Base-by-base conservation (phyloP, 2,113 vertebrate genomes). In the Salvelinus fontinalis region DNA sequence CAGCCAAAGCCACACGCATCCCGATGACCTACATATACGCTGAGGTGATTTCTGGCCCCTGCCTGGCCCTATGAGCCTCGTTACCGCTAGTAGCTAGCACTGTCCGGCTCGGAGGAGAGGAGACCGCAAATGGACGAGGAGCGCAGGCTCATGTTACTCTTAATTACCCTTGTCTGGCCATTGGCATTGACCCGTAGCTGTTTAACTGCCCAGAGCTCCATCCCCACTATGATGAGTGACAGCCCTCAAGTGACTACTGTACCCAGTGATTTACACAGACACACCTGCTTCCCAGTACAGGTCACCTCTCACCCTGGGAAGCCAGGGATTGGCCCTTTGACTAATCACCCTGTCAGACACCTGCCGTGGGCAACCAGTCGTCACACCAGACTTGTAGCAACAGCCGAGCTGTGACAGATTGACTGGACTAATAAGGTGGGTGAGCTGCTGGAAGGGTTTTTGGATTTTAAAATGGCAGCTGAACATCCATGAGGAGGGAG, bases 11-110 rank as follows among this genome's bases (percentile, higher is more conserved):
- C 73, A 78, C 70, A 78, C 73, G 44, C 68, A 78, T 71, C 68
- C 73, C 54, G 67, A 70, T 81, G 75, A 83, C 83, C 77, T 78
- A 87, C 67, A 85, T 85, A 83, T 80, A 83, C 22, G 20, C 51
- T 81, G 31, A 71, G 44, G 68, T 71, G 59, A 51, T 79, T 81
- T 74, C 59, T 24, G 59, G n/a, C 6, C 59, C 7, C 6, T 62
- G 67, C 59, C 27, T 13, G 3, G 70, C 31, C 67, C 57, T 29
- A 12, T 26, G 68, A 64, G 64, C 62, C 49, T 44, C 75, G 31
- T 70, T 69, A 39, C 71, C 31, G 54, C 26, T 65, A n/a, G 62
- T 51, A 71, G 51, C 51, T 54, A 54, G 16, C 51, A 54, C 51
- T 18, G 51, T 54, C 51, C 16, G 54, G 67, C 29, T 18, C 62